These are phyloP conservation scores for Aix galericulata DNA, from an alignment of 2,113 vertebrate species.

Conservation along the genomic window DNA sequence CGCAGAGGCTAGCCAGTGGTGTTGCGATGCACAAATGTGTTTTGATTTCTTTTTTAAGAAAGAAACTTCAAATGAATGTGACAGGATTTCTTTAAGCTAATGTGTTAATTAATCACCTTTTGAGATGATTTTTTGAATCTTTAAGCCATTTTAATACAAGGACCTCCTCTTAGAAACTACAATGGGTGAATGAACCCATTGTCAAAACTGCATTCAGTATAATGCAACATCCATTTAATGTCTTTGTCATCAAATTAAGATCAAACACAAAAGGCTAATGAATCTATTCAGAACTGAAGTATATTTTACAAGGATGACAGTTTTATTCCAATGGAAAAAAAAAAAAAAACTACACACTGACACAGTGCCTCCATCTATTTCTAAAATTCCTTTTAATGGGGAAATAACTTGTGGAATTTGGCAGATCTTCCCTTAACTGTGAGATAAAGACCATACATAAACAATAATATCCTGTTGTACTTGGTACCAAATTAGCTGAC, in stretches of 20 bases:
- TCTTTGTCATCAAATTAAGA: slow-evolving; percentile 52
- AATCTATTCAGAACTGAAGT: not conserved
- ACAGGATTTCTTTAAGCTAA: slow-evolving; percentile 9
- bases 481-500: slow-evolving; percentile 53
- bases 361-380: not conserved
- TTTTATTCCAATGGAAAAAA: slow-evolving; percentile 38
- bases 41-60: slow-evolving; percentile 35
- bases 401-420: slow-evolving; percentile 56
- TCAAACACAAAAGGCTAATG: slow-evolving; percentile 26
- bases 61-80: not conserved
- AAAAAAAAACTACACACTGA: not conserved
- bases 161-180: slow-evolving; percentile 5
- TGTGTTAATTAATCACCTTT: not conserved
- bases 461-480: slow-evolving; percentile 57
- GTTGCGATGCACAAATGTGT: not conserved
- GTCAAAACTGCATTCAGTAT: slow-evolving; percentile 23
- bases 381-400: slow-evolving; percentile 13
- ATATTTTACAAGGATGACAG: slow-evolving; percentile 21
- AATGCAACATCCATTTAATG: slow-evolving; percentile 30
- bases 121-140: not conserved
- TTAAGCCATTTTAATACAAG: slow-evolving; percentile 24
- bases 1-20: not conserved
- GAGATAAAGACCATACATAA: slow-evolving; percentile 50
- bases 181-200: not conserved
- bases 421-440: slow-evolving; percentile 12